A percentile compares a stretch with the other conserved stretches of the same genome.
These are phyloP conservation scores for Syrista parreyssii DNA, from an alignment of 2,888 invertebrate species.

Conservation along the genomic window DNA sequence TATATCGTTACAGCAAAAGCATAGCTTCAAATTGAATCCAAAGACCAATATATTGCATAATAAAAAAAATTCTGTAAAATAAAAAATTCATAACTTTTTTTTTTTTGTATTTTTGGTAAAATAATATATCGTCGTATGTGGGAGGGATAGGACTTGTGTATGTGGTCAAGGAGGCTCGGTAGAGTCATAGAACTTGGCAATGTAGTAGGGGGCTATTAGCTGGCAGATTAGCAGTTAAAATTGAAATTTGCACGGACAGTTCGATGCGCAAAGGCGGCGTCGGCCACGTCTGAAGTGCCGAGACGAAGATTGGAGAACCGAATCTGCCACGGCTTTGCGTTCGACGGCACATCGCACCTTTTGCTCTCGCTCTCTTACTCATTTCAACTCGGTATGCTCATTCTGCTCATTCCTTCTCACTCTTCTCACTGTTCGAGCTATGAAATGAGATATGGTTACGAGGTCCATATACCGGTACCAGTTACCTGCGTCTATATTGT, in stretches of 20 bases:
- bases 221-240: conserved; percentile 66
- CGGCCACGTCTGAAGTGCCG: conserved; percentile 67
- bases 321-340: conserved; percentile 62
- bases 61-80: background rate
- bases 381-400: conserved; percentile 21
- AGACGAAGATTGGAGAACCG: conserved; percentile 57
- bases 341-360: conserved; percentile 39
- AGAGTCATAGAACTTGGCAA: background rate
- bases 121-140: conserved; percentile 11
- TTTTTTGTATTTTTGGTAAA: background rate
- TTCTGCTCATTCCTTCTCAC: background rate
- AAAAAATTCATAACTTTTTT: background rate
- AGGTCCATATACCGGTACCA: conserved; percentile 31
- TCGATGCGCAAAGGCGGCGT: conserved; percentile 67
- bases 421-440: conserved; percentile 39
- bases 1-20: background rate
- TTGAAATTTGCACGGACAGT: conserved; percentile 66
- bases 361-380: conserved; percentile 21
- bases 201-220: conserved; percentile 57
- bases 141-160: conserved; percentile 28
- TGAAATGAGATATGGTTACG: conserved; percentile 60
- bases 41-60: background rate
- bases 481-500: conserved; percentile 27
- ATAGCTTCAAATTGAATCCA: too few species aligned
- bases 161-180: conserved; percentile 14